Evolutionary conservation across 2,888 invertebrate species (phyloP), one percentile per base, ranked within the genome.

Genomic region (Physocephala rufipes): DNA sequence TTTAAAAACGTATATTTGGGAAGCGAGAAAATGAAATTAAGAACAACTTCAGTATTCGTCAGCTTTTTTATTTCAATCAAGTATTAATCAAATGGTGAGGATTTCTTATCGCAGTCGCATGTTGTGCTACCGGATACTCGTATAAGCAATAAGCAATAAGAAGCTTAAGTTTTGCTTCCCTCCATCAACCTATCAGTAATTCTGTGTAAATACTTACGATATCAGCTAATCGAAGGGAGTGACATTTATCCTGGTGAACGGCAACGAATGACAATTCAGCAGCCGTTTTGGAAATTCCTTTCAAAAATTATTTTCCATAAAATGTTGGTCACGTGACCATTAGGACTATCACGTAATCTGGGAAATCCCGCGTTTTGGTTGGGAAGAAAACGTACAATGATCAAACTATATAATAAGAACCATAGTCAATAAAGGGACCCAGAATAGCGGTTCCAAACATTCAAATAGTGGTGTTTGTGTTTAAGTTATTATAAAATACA

Each of bases 231-330:
- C 49, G 51, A 45, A 49, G 49, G 15, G 43, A 65, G 19, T 65
- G 65, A 65, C 65, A 65, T 28, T 51, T 19, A 65, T 49, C 65
- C 28, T 47, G 65, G 51, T 30, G 65, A 65, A 65, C 36, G 36
- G 9, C 36, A 9, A 36, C 36, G 36, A 36, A 36, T 9, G 36
- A 36, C 36, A 9, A 36, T 36, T 30, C 51, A 62, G 43, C 45
- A 45, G 16, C 12, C 2, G 19, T 49, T n/a, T 15, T 12, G n/a
- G 49, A n/a, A 49, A n/a, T 15, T 36, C 3, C 49, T 49, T 3
- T 19, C 49, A 19, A 49, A 5, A 12, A 19, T 49, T 49, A 49
- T 19, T 49, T 49, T 15, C 19, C 49, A 15, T 3, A 7, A 12
- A n/a, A 12, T 19, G 49, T 19, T 49, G 12, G 49, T 49, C 49